Conservation (phyloP, 2,113 vertebrate species). For the Menidia beryllina region DNA sequence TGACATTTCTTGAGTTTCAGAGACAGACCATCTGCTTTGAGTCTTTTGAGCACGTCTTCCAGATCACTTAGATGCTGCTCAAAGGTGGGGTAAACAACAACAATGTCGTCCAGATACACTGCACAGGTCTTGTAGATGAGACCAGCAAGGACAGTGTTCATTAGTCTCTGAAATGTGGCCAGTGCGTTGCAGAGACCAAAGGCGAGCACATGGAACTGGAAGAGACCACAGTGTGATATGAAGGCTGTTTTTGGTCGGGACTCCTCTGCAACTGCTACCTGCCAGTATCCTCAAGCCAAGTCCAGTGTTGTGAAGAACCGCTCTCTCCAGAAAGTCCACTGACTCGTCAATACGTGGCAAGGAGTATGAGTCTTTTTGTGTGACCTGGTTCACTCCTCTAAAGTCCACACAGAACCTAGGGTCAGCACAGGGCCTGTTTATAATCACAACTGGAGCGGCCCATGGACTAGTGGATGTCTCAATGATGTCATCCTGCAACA, state of each 20-base stretch:
- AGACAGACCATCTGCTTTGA: neutral
- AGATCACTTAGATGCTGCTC: neutral
- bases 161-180: conserved; percentile 31
- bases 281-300: neutral
- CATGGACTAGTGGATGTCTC: neutral
- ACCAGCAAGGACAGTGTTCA: conserved; percentile 5
- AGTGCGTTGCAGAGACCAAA: too few species aligned
- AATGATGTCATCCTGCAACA: neutral
- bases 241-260: conserved; percentile 29
- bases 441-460: neutral
- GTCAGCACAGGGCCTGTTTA: neutral
- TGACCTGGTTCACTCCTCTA: neutral
- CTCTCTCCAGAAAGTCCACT: conserved; percentile 16
- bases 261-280: neutral
- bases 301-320: conserved; percentile 6
- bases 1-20: neutral
- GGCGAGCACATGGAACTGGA: conserved; percentile 1
- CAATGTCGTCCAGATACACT: conserved; percentile 33
- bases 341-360: conserved; percentile 13
- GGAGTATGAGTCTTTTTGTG: conserved; percentile 2
- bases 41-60: too few species aligned
- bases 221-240: conserved; percentile 22
- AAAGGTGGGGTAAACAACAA: conserved; percentile 23
- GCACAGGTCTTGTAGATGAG: conserved; percentile 16
- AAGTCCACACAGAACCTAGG: neutral